phyloP scores from a whole-genome alignment of 2,797 vertebrate species.

The Pipistrellus pipistrellus region DNA sequence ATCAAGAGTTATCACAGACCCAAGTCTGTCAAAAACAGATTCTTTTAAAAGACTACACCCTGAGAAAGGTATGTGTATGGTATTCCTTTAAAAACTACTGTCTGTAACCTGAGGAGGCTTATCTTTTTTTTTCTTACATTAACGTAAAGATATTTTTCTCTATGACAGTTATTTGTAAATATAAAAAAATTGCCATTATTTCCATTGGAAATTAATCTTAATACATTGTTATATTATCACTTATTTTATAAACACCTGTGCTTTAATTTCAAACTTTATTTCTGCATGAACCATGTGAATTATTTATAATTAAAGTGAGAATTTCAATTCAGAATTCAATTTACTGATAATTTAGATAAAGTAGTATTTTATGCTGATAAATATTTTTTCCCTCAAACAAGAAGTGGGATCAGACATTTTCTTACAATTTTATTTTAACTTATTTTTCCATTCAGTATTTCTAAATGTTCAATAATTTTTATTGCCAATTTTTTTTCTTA shows the following conservation, averaged over 20 bases:
- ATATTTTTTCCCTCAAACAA: background rate
- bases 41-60: conserved; percentile 98
- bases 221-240: background rate
- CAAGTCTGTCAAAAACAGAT: conserved; percentile 98
- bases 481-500: background rate
- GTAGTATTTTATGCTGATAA: conserved; percentile 7
- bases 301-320: conserved; percentile 34
- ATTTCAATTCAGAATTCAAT: background rate
- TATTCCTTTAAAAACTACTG: background rate
- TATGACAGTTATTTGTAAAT: conserved; percentile 19
- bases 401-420: background rate
- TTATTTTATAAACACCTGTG: background rate
- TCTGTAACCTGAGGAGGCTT: background rate
- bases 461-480: background rate
- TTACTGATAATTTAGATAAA: conserved; percentile 26
- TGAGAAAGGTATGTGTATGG: conserved; percentile 94
- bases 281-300: background rate
- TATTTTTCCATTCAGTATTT: conserved; percentile 7
- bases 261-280: conserved; percentile 37
- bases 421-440: background rate
- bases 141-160: background rate
- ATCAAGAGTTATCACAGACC: conserved; percentile 98
- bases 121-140: conserved; percentile 23
- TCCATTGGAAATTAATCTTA: conserved; percentile 40
- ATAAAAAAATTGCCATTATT: conserved; percentile 24